phyloP scores from a whole-genome alignment of 2,888 invertebrate species.

The Desoria tigrina region DNA sequence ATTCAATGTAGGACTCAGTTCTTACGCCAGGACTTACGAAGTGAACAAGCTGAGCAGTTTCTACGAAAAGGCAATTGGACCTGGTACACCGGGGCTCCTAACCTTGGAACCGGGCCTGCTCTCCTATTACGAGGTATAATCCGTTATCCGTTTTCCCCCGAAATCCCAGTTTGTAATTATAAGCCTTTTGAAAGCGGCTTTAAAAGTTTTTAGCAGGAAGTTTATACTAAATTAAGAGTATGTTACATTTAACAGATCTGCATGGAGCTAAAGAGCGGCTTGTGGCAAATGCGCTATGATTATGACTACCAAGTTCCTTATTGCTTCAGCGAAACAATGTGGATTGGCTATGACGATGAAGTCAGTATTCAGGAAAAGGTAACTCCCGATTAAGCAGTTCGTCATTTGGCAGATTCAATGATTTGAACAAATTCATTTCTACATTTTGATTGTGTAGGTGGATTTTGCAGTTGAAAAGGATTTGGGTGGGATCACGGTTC shows the following conservation, averaged over 20 bases:
- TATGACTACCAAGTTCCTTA: slow-evolving; percentile 21
- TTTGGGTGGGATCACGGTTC: slow-evolving; percentile 27
- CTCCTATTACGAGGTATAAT: slow-evolving; percentile 56
- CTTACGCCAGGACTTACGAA: slow-evolving; percentile 58
- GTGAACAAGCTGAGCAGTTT: slow-evolving; percentile 47
- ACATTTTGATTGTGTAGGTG: slow-evolving; percentile 17
- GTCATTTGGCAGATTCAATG: not conserved
- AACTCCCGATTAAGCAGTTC: not conserved
- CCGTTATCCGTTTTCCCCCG: too few species aligned
- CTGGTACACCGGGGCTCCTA: slow-evolving; percentile 54
- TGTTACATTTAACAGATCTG: not conserved
- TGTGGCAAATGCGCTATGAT: slow-evolving; percentile 24
- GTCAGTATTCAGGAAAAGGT: slow-evolving; percentile 25
- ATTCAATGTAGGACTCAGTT: slow-evolving; percentile 56
- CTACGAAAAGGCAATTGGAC: slow-evolving; percentile 35
- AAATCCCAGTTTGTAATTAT: too few species aligned
- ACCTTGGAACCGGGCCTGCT: slow-evolving; percentile 55
- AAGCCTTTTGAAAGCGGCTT: not conserved
- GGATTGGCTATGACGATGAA: slow-evolving; percentile 29
- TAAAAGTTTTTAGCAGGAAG: not conserved
- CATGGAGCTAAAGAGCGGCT: not conserved
- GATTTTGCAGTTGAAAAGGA: slow-evolving; percentile 22
- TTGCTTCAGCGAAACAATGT: slow-evolving; percentile 14
- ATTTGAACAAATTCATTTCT: not conserved
- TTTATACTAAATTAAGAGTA: not conserved